Base-by-base conservation (phyloP, 2,888 invertebrate species). In the Rotaria magnacalcarata region DNA sequence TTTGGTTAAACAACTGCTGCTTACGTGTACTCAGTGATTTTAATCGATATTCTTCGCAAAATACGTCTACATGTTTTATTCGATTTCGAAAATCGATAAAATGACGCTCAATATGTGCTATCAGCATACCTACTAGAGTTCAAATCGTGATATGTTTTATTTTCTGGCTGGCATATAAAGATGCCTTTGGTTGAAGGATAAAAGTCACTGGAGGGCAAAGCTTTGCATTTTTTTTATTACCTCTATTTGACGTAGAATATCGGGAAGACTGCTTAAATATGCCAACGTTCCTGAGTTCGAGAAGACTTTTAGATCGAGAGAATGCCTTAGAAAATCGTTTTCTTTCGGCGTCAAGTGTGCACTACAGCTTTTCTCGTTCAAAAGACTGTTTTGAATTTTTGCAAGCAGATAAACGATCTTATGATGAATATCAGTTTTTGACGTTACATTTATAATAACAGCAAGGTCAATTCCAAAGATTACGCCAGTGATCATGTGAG, bases 341-440 rank as follows among this genome's bases (percentile, higher is more conserved):
- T 58, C 58, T 24, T 58, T 4, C 5, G 0, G n/a, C 0, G 19
- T n/a, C 6, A 58, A 58, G 8, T 2, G 4, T 4, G 0, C 0
- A 7, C 1, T 8, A n/a, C 2, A 3, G 1, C 1, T n/a, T 10
- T 7, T n/a, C 2, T 24, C n/a, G 0, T 24, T n/a, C 8, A 8
- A 8, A n/a, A 58, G 58, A 0, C 0, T n/a, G 2, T 3, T 3
- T 0, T 2, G n/a, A 58, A 58, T 58, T 4, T 58, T 58, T n/a
- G 3, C 8, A n/a, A 58, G n/a, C 10, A n/a, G 14, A n/a, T 1
- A 10, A 58, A n/a, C n/a, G 2, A 58, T 58, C 10, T n/a, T n/a
- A 10, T n/a, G 8, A 10, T 8, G 5, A 58, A n/a, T n/a, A 0
- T 58, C n/a, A n/a, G 0, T 10, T 7, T n/a, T 2, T n/a, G 24